phyloP scores from a whole-genome alignment of 2,888 invertebrate species.

The Marasmarcha lunaedactyla region DNA sequence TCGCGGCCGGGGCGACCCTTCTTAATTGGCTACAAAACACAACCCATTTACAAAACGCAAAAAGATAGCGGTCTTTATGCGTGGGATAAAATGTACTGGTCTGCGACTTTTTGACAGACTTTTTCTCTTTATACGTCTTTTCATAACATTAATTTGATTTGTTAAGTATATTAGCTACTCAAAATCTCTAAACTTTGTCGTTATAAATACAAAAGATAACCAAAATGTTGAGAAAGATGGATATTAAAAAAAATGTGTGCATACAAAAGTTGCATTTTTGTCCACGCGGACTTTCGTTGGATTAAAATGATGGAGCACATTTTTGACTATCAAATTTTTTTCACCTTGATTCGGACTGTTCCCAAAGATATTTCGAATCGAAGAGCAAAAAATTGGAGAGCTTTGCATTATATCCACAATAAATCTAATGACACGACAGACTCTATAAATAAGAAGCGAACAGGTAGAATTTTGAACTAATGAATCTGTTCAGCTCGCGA shows the following conservation, averaged over 20 bases:
- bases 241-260: too few relatives aligned
- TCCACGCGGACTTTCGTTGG: neutral
- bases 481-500: constrained; percentile 19
- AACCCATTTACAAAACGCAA: constrained; percentile 42
- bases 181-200: too few relatives aligned
- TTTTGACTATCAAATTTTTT: constrained; percentile 2
- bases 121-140: too few relatives aligned
- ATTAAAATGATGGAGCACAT: constrained; percentile 1
- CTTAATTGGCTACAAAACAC: constrained; percentile 67
- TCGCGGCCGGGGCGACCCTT: constrained; percentile 41
- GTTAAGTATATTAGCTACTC: too few relatives aligned
- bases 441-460: constrained; percentile 63
- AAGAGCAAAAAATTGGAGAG: constrained; percentile 49
- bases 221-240: too few relatives aligned
- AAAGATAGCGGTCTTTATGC: constrained; percentile 31
- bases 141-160: too few relatives aligned
- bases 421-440: constrained; percentile 69
- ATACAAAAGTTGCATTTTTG: too few relatives aligned
- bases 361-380: constrained; percentile 27
- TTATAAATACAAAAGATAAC: neutral
- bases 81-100: constrained; percentile 2
- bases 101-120: too few relatives aligned
- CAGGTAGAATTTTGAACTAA: constrained; percentile 66
- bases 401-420: constrained; percentile 68
- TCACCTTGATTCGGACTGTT: neutral